Base-by-base conservation (phyloP, 2,888 invertebrate genomes). In the Punctoribates punctum region DNA sequence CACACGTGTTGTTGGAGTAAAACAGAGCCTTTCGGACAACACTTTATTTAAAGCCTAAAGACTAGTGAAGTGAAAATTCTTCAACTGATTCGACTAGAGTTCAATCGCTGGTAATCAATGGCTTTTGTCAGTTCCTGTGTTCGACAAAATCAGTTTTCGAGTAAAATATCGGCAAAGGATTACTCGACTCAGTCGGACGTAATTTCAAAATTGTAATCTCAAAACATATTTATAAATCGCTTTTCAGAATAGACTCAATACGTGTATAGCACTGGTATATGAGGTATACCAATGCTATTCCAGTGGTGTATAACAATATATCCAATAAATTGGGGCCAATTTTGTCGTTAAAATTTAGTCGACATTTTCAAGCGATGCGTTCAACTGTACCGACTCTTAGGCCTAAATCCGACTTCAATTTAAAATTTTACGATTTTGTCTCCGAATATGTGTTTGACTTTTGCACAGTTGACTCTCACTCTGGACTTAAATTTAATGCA, bases 371-470 rank as follows among this genome's bases (percentile, higher is more conserved):
- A 51, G 20, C 13, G n/a, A 51, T 17, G n/a, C 51, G 51, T 51
- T 51, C 51, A 51, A 51, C 51, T 51, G 51, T 51, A n/a, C 20
- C n/a, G n/a, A n/a, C n/a, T n/a, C 13, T 13, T 34, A 34, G 51
- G 3, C 20, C 51, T 51, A 51, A 51, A 51, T 51, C 51, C 51
- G 20, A n/a, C 51, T 51, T 34, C 34, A 51, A 51, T 51, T 51
- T 51, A 51, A 51, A 51, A 51, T 51, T 51, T 51, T 51, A 51
- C 51, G 51, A 51, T 51, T 51, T 51, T 51, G 51, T 51, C 20
- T 20, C 5, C 34, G 34, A 51, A 51, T 51, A 20, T 51, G 17
- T 20, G 17, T 20, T 51, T 20, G 20, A 51, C 51, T 51, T n/a
- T n/a, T 51, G 51, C 51, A 51, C 17, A n/a, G 51, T 20, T n/a